These are phyloP conservation scores for Silurus aristotelis DNA, from an alignment of 2,797 vertebrate genomes.

Conservation along the genomic window DNA sequence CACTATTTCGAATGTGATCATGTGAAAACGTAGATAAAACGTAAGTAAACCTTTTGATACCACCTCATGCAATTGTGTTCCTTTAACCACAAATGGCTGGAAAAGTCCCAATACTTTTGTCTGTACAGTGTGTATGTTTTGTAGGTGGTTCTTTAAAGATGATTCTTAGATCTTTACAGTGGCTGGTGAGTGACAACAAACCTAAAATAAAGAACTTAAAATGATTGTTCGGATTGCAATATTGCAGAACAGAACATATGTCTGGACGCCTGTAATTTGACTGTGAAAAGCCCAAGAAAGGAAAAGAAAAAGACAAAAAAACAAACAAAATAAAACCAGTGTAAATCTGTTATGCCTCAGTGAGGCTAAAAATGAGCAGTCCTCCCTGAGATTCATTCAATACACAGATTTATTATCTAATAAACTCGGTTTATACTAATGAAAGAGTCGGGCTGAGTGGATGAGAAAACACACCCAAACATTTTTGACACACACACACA, in stretches of 20 bases:
- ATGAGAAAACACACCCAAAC: neutral
- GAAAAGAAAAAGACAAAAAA: neutral
- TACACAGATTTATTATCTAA: constrained; percentile 22
- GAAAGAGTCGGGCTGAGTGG: constrained; percentile 3
- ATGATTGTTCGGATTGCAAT: neutral
- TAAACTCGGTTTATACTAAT: constrained; percentile 11
- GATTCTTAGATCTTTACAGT: neutral
- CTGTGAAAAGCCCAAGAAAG: neutral
- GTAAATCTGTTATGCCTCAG: neutral
- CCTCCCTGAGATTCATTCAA: neutral
- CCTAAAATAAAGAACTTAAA: neutral
- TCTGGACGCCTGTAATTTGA: neutral
- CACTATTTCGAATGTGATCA: no score
- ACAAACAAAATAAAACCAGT: no score
- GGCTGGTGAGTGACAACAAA: neutral
- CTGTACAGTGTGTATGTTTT: neutral
- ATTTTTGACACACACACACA: neutral
- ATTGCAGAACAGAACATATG: neutral
- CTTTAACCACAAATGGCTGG: no score
- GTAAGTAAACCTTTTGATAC: no score
- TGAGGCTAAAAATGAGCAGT: neutral
- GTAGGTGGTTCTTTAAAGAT: no score
- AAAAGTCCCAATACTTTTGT: neutral
- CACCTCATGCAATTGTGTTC: no score
- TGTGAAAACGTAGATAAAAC: no score